Percentiles rank a stretch among this genome's conserved stretches.
Conservation (phyloP, 2,888 invertebrate species). For the Drosophila ustulata region DNA sequence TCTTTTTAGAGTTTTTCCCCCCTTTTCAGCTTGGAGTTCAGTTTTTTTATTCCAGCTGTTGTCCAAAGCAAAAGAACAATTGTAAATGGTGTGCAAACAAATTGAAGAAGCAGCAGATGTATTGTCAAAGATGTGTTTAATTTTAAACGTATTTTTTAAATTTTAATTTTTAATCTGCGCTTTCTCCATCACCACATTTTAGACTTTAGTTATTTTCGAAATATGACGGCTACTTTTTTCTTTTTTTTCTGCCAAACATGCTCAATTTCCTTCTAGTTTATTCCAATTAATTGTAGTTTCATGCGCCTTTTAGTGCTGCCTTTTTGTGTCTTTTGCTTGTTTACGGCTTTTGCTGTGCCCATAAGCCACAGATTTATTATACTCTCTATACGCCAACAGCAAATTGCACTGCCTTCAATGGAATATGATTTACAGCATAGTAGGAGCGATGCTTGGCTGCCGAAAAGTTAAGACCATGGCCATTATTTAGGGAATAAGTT, state of each 20-base stretch:
- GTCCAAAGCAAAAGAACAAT: background rate
- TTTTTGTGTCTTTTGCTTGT: conserved; percentile 21
- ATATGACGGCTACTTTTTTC: background rate
- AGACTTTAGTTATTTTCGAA: no score
- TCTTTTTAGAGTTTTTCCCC: background rate
- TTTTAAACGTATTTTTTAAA: background rate
- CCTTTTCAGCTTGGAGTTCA: background rate
- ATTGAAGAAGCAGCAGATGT: background rate
- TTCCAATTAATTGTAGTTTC: conserved; percentile 15
- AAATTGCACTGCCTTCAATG: conserved; percentile 37
- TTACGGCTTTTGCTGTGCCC: conserved; percentile 18
- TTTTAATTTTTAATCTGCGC: no score
- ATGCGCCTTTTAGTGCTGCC: background rate
- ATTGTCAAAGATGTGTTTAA: background rate
- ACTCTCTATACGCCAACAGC: conserved; percentile 8
- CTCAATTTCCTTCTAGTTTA: background rate
- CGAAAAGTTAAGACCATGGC: conserved; percentile 37
- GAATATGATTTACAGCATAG: conserved; percentile 52
- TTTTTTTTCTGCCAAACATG: background rate
- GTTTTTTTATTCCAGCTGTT: background rate
- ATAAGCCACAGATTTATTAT: conserved; percentile 55
- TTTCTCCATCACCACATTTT: no score
- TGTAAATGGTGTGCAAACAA: background rate
- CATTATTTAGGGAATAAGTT: conserved; percentile 58
- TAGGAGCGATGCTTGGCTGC: conserved; percentile 28